A percentile compares a stretch with the other conserved stretches of the same genome.
Conservation (phyloP, 1,140 invertebrate genomes). For the Drosophila jambulina region DNA sequence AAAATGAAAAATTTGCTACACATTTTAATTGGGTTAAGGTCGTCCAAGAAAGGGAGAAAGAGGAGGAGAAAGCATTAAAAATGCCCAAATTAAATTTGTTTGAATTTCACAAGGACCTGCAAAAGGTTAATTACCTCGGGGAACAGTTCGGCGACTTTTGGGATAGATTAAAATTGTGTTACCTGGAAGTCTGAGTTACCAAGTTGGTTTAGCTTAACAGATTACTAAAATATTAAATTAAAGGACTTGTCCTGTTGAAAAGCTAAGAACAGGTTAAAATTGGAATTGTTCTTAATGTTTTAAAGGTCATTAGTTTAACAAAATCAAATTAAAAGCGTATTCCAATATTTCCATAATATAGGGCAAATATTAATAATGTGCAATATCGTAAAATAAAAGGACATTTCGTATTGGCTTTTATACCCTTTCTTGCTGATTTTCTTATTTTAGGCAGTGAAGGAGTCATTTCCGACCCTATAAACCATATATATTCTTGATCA, state of each 20-base stretch:
- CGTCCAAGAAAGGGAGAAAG: too few relatives aligned
- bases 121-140: slow-evolving; percentile 10
- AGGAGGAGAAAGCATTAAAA: not conserved
- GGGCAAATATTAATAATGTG: not conserved
- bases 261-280: not conserved
- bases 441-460: too few relatives aligned
- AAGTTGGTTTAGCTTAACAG: slow-evolving; percentile 10
- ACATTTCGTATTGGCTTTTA: too few relatives aligned
- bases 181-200: not conserved
- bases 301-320: not conserved
- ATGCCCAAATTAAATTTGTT: slow-evolving; percentile 26
- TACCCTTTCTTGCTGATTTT: too few relatives aligned
- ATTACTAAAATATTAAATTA: slow-evolving; percentile 22
- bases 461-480: too few relatives aligned
- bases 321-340: not conserved
- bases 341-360: not conserved
- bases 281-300: not conserved
- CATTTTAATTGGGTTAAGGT: not conserved
- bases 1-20: not conserved
- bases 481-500: too few relatives aligned
- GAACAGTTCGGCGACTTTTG: not conserved
- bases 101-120: not conserved
- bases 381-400: too few relatives aligned
- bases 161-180: not conserved
- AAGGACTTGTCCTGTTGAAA: not conserved